Evolutionary conservation across 2,888 invertebrate genomes (phyloP).

Genomic region (Zygothrica quintamaculata): DNA sequence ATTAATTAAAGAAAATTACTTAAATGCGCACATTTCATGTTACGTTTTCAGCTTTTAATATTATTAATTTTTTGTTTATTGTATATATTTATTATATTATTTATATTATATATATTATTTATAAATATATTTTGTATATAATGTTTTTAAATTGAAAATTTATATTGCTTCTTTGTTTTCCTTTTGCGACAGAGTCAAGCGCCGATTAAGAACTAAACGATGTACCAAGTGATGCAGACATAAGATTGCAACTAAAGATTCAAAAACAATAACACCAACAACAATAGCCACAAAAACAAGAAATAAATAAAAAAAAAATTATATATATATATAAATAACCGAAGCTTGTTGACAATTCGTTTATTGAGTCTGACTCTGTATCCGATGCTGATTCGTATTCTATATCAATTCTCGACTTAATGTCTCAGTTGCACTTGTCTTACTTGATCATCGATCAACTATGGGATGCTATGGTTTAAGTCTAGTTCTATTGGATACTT

Average conservation of each 20-base stretch:
- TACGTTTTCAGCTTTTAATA: slow-evolving; percentile 41
- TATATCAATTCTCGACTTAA: slow-evolving; percentile 34
- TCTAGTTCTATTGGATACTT: slow-evolving; percentile 10
- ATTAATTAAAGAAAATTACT: slow-evolving; percentile 21
- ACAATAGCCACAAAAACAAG: slow-evolving; percentile 12
- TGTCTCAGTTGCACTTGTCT: slow-evolving; percentile 29
- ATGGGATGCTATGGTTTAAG: slow-evolving; percentile 18
- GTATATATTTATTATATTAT: slow-evolving; percentile 1
- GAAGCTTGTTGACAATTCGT: slow-evolving; percentile 3
- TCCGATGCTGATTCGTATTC: slow-evolving; percentile 31
- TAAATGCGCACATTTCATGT: slow-evolving; percentile 68
- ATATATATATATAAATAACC: too few relatives aligned
- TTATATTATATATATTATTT: slow-evolving; percentile 9
- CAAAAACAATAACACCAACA: slow-evolving; percentile 16
- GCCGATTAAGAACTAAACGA: slow-evolving; percentile 68
- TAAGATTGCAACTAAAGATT: slow-evolving; percentile 56
- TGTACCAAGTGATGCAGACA: slow-evolving; percentile 50
- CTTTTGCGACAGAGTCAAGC: slow-evolving; percentile 62
- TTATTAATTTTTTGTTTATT: slow-evolving; percentile 17
- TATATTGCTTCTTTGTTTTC: slow-evolving; percentile 36
- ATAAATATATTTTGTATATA: slow-evolving; percentile 20
- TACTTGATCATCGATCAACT: slow-evolving; percentile 68
- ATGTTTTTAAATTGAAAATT: slow-evolving; percentile 8
- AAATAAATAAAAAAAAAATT: slow-evolving; percentile 28
- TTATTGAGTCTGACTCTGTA: slow-evolving; percentile 23